phyloP scores from a whole-genome alignment of 2,113 vertebrate species.

The Smithornis capensis region DNA sequence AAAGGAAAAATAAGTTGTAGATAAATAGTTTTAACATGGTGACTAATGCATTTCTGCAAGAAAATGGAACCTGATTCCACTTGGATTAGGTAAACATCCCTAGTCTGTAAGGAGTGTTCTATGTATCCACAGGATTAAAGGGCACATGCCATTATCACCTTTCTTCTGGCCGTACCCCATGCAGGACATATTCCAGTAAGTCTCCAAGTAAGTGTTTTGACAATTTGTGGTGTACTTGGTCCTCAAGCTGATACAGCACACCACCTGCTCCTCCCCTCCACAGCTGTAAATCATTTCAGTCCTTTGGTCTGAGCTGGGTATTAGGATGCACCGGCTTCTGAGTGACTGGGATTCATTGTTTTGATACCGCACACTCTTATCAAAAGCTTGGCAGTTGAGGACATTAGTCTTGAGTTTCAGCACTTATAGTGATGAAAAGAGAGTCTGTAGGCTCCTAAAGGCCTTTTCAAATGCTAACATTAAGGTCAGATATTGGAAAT shows the following conservation, averaged over 20 bases:
- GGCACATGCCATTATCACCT: background rate
- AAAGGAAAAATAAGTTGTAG: background rate
- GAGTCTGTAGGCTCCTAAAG: background rate
- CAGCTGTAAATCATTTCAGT: background rate
- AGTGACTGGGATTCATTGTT: background rate
- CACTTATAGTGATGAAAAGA: background rate
- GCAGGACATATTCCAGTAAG: background rate
- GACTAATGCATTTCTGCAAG: background rate
- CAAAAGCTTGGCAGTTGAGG: background rate
- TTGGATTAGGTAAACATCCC: background rate
- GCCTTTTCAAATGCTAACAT: background rate
- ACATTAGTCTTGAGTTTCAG: background rate
- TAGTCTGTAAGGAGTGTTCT: background rate
- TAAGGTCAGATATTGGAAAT: background rate
- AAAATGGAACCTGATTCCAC: background rate
- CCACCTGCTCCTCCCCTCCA: background rate
- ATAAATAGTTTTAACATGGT: background rate
- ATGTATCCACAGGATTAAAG: background rate
- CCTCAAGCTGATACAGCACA: background rate
- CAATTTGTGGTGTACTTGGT: background rate
- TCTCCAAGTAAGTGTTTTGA: background rate
- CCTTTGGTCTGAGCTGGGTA: background rate
- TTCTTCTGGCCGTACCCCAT: background rate
- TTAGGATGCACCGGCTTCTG: background rate
- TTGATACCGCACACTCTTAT: background rate